A percentile compares a stretch with the other conserved stretches of the same genome.
Evolutionary conservation across 2,797 vertebrate species (phyloP).

Genomic region (Myotis findleyi): DNA sequence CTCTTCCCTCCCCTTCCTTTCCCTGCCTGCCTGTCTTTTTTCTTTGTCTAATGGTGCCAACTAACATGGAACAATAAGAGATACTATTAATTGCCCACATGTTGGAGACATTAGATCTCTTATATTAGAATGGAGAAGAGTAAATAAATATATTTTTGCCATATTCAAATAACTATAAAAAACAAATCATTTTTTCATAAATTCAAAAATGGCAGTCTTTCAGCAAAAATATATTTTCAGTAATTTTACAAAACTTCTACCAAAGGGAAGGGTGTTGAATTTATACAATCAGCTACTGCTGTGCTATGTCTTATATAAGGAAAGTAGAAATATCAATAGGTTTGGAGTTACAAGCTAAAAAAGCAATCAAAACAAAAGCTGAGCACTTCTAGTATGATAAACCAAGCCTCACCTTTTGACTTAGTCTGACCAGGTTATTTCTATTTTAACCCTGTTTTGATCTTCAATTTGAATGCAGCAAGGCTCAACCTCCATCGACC

Average conservation of each 20-base stretch:
- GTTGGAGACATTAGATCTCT: constrained; percentile 65
- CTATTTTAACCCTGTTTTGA: constrained; percentile 61
- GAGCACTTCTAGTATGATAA: constrained; percentile 34
- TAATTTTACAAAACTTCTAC: constrained; percentile 66
- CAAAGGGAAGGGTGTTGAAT: constrained; percentile 72
- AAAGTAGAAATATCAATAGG: constrained; percentile 64
- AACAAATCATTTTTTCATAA: constrained; percentile 74
- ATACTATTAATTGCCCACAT: constrained; percentile 74
- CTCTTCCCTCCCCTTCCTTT: fast-evolving
- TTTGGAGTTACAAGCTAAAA: constrained; percentile 48
- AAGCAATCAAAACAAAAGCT: constrained; percentile 39
- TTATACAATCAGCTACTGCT: constrained; percentile 53
- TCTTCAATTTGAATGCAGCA: constrained; percentile 20
- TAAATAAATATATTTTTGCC: constrained; percentile 67
- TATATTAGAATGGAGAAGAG: constrained; percentile 73
- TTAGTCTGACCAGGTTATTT: constrained; percentile 48
- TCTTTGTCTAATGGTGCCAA: constrained; percentile 66
- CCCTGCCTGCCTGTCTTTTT: constrained; percentile 8
- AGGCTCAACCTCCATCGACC: neutral
- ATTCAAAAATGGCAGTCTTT: constrained; percentile 71
- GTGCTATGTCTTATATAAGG: constrained; percentile 57
- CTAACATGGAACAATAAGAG: constrained; percentile 45
- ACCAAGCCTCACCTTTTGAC: constrained; percentile 31
- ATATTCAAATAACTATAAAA: constrained; percentile 63
- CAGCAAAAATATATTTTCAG: constrained; percentile 73